phyloP scores from a whole-genome alignment of 2,113 vertebrate genomes.

The Mus spicilegus region DNA sequence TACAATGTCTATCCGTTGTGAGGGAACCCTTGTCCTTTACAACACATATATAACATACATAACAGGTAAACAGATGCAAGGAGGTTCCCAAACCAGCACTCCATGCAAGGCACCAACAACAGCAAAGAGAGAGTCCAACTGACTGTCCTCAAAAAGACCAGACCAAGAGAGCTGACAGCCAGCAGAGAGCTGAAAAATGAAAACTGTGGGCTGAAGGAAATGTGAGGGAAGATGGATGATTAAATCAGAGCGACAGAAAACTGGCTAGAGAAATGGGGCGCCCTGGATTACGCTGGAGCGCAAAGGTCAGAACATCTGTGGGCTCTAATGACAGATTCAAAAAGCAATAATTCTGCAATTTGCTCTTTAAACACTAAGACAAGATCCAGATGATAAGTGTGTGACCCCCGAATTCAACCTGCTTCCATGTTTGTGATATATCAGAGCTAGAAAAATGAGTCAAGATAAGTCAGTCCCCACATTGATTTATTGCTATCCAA shows the following conservation, averaged over 20 bases:
- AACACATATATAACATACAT: not conserved
- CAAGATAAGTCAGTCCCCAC: slow-evolving; percentile 65
- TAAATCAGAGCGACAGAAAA: slow-evolving; percentile 29
- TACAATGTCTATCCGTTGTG: slow-evolving; percentile 31
- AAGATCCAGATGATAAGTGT: slow-evolving; percentile 52
- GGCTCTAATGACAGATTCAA: not conserved
- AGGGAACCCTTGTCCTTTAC: slow-evolving; percentile 58
- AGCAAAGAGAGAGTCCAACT: slow-evolving; percentile 10
- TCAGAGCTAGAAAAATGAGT: slow-evolving; percentile 69
- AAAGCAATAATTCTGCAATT: slow-evolving; percentile 43
- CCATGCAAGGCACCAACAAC: slow-evolving; percentile 35
- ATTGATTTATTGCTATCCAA: slow-evolving; percentile 79
- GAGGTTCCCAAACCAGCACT: slow-evolving; percentile 25
- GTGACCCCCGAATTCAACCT: slow-evolving; percentile 64
- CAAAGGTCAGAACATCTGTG: slow-evolving; percentile 17
- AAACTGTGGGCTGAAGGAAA: slow-evolving; percentile 31
- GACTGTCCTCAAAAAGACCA: slow-evolving; percentile 44
- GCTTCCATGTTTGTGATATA: slow-evolving; percentile 46
- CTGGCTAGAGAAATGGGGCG: not conserved
- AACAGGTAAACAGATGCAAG: not conserved
- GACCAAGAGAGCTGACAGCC: slow-evolving; percentile 24
- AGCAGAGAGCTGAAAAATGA: slow-evolving; percentile 50
- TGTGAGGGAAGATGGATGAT: slow-evolving; percentile 22
- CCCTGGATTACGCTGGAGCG: not conserved
- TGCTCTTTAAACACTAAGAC: slow-evolving; percentile 52